Base-by-base conservation (phyloP, 2,888 invertebrate species). In the Eupithecia insigniata region DNA sequence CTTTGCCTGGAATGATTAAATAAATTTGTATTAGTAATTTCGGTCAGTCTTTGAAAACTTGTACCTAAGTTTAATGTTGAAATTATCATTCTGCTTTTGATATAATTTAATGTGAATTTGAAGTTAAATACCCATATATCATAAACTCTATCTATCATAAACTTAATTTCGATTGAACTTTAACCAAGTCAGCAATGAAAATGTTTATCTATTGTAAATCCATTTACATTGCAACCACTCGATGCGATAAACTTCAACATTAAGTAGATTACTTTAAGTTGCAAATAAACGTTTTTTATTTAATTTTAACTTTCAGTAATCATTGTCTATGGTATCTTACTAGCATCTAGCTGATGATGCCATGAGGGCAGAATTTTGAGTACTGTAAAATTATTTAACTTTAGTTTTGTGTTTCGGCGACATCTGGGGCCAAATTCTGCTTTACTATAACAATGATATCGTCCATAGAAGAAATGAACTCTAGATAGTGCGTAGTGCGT, bases 41-140 rank as follows among this genome's bases (percentile, higher is more conserved):
- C 4, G 2, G n/a, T 51, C 3, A 4, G 22, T 26, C 26, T 26
- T 55, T 55, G 26, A 12, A 55, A 55, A 55, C 22, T 55, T 55
- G 51, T 55, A 55, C 55, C 12, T 26, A 26, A 55, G 26, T 55
- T 55, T 55, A 22, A 55, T 55, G 55, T 55, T 55, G 14, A 55
- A 55, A 14, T 55, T 26, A 55, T 26, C 12, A 26, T 26, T 22
- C 10, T 55, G 55, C 55, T 26, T 46, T 22, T 12, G 12, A 12
- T 51, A 51, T 51, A 12, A 51, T 26, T 51, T 22, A 51, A 51
- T 51, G 22, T 51, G 51, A 22, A 51, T 55, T 55, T 12, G 1
- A 55, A 55, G 55, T 55, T 14, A 55, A 26, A 55, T 12, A 26
- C 26, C n/a, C n/a, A 55, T 55, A 5, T 26, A n/a, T n/a, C n/a